A percentile compares a stretch with the other conserved stretches of the same genome.
Evolutionary conservation across 2,113 vertebrate genomes (phyloP).

Genomic region (Cnemophilus loriae): DNA sequence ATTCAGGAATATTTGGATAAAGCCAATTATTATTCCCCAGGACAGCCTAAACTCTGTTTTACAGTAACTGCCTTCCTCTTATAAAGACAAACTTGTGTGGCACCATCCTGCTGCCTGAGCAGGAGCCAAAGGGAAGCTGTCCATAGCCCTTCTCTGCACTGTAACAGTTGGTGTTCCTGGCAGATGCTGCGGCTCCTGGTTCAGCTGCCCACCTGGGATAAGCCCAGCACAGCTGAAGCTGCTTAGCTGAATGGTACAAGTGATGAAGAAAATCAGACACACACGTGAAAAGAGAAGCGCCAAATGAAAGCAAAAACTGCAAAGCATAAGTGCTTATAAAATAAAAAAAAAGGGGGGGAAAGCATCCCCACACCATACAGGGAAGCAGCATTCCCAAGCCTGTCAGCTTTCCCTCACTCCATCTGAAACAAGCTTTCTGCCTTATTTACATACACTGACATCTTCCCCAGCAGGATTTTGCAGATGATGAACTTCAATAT

Average conservation of each 20-base stretch:
- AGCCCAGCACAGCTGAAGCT: not conserved
- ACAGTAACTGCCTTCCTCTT: not conserved
- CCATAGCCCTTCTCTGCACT: not conserved
- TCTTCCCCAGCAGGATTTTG: not conserved
- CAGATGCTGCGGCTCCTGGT: not conserved
- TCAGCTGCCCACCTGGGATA: not conserved
- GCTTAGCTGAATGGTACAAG: not conserved
- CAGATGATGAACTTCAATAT: not conserved
- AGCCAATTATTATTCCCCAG: not conserved
- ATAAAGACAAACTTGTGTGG: not conserved
- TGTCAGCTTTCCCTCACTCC: not conserved
- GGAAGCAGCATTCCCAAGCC: not conserved
- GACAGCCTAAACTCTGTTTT: not conserved
- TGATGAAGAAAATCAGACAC: not conserved
- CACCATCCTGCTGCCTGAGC: not conserved
- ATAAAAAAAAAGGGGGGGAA: fast-evolving
- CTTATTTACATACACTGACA: not conserved
- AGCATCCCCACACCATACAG: not conserved
- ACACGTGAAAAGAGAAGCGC: not conserved
- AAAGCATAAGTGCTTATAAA: not conserved
- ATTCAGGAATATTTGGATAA: not conserved
- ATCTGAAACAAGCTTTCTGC: not conserved
- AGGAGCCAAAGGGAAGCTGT: not conserved
- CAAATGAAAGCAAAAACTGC: conserved; percentile 11
- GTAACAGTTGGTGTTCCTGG: not conserved